Conservation (phyloP, 2,113 vertebrate genomes). For the Anthoscopus minutus region DNA sequence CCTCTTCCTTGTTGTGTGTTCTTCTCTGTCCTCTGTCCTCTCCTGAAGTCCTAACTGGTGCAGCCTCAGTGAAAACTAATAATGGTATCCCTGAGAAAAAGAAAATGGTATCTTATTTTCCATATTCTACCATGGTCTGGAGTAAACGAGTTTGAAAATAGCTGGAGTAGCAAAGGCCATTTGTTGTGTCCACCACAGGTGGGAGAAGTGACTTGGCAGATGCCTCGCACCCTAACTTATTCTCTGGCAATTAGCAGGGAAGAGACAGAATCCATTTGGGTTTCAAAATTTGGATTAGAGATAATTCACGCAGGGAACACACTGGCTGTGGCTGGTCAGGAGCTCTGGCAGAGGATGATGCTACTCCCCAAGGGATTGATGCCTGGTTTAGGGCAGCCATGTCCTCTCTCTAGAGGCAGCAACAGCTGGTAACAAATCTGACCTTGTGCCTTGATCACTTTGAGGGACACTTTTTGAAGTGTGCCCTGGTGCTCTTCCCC, state of each 20-base stretch:
- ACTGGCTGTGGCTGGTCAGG: background rate
- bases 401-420: background rate
- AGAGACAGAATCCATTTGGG: background rate
- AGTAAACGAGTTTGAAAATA: background rate
- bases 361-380: rapidly evolving
- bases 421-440: background rate
- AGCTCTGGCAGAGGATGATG: background rate
- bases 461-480: background rate
- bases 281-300: background rate
- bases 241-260: background rate
- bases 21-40: background rate
- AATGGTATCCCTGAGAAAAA: background rate
- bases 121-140: background rate
- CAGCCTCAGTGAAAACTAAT: background rate
- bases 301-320: background rate
- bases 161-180: background rate
- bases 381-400: background rate
- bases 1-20: background rate
- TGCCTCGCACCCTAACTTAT: rapidly evolving
- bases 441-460: background rate
- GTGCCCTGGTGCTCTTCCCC: background rate
- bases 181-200: background rate
- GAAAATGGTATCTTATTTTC: background rate
- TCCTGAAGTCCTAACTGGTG: background rate
- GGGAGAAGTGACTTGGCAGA: background rate